These are phyloP conservation scores for Cynocephalus volans DNA, from an alignment of 2,113 vertebrate species.

Conservation along the genomic window DNA sequence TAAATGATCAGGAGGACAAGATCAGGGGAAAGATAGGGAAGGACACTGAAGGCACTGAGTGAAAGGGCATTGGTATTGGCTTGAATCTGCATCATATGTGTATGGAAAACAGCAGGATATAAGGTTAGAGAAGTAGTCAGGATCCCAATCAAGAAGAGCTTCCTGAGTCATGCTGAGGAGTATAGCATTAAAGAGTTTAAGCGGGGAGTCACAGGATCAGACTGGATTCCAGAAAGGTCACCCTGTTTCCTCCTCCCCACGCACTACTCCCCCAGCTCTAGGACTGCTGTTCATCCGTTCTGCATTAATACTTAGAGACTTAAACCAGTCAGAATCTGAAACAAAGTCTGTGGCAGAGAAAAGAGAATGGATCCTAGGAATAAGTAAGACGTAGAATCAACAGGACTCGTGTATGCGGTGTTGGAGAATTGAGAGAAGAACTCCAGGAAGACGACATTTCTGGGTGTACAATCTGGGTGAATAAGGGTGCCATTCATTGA, in stretches of 20 bases:
- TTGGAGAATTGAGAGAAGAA: neutral
- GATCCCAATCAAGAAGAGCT: neutral
- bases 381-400: neutral
- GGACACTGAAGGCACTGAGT: neutral
- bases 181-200: neutral
- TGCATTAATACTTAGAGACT: neutral
- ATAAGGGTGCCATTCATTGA: neutral
- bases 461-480: neutral
- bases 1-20: neutral
- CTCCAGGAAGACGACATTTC: neutral
- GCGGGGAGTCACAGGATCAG: neutral
- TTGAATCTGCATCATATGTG: neutral
- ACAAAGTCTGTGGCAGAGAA: neutral
- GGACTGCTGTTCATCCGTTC: neutral
- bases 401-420: neutral
- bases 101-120: neutral
- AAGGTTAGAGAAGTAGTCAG: neutral
- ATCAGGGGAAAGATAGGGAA: neutral
- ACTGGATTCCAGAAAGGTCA: neutral
- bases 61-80: neutral
- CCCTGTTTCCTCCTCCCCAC: neutral
- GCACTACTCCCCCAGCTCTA: neutral
- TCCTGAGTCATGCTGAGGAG: neutral
- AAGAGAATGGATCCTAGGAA: conserved; percentile 8
- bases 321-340: neutral